A percentile compares a stretch with the other conserved stretches of the same genome.
Evolutionary conservation across 2,888 invertebrate genomes (phyloP).

Genomic region (Reticulitermes lucifugus): DNA sequence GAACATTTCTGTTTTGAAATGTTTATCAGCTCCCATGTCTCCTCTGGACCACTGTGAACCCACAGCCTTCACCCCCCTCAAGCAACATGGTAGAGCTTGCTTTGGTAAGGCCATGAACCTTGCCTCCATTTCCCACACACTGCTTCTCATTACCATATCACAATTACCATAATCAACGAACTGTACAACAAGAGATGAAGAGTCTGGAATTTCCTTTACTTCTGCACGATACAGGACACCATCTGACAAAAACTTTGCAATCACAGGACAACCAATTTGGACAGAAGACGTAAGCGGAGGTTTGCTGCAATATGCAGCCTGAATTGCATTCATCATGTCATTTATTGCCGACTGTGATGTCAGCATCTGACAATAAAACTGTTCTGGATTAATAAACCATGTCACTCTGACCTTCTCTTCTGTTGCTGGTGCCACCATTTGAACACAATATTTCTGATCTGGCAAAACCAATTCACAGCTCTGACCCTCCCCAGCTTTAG

Average conservation of each 20-base stretch:
- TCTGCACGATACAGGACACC: slow-evolving; percentile 78
- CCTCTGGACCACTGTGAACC: slow-evolving; percentile 69
- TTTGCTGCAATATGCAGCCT: slow-evolving; percentile 69
- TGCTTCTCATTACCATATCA: slow-evolving; percentile 71
- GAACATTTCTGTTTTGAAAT: slow-evolving; percentile 72
- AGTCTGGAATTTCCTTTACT: slow-evolving; percentile 59
- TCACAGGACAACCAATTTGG: slow-evolving; percentile 72
- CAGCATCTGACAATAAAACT: slow-evolving; percentile 75
- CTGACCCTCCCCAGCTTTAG: background rate
- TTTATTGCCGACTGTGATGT: slow-evolving; percentile 68
- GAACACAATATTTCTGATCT: slow-evolving; percentile 66
- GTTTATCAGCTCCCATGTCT: slow-evolving; percentile 66
- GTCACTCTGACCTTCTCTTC: slow-evolving; percentile 73
- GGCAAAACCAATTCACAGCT: slow-evolving; percentile 59
- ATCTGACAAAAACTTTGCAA: slow-evolving; percentile 79
- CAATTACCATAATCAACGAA: slow-evolving; percentile 84
- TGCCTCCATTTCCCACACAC: slow-evolving; percentile 78
- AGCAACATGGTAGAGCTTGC: slow-evolving; percentile 77
- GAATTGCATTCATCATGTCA: slow-evolving; percentile 78
- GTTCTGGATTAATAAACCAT: slow-evolving; percentile 81
- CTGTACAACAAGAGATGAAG: slow-evolving; percentile 72
- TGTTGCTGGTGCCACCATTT: slow-evolving; percentile 66
- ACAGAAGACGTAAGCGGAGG: slow-evolving; percentile 60
- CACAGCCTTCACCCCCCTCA: slow-evolving; percentile 71
- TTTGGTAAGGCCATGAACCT: slow-evolving; percentile 75